Evolutionary conservation across 1,140 invertebrate species (phyloP).

Genomic region (Drosophila serrata): DNA sequence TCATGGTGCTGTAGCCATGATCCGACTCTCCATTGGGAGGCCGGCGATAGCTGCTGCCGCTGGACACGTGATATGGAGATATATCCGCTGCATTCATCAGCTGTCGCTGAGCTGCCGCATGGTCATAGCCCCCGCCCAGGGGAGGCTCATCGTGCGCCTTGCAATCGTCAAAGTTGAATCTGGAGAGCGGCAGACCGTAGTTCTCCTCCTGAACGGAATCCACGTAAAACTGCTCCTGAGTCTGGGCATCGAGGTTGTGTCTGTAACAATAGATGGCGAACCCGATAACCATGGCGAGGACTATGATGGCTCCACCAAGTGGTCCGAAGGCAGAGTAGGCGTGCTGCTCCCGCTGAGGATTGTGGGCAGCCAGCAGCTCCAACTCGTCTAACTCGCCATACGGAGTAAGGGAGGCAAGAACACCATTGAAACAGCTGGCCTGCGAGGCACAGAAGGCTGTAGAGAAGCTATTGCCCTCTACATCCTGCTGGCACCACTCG

Average conservation of each 20-base stretch:
- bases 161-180: conserved; percentile 84
- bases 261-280: conserved; percentile 89
- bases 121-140: conserved; percentile 73
- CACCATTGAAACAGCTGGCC: conserved; percentile 93
- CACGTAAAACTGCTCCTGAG: conserved; percentile 86
- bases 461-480: conserved; percentile 90
- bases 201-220: conserved; percentile 86
- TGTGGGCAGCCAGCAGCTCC: conserved; percentile 86
- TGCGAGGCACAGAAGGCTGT: conserved; percentile 93
- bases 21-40: conserved; percentile 95
- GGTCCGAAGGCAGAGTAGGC: conserved; percentile 88
- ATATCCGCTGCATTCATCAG: conserved; percentile 87
- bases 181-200: conserved; percentile 78
- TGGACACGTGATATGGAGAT: conserved; percentile 95
- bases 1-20: conserved; percentile 98
- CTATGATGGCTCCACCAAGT: conserved; percentile 88
- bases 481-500: conserved; percentile 95
- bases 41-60: conserved; percentile 88
- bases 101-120: conserved; percentile 75
- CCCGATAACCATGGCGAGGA: conserved; percentile 87
- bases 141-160: conserved; percentile 79
- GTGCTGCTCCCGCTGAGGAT: conserved; percentile 85
- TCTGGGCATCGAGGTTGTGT: conserved; percentile 87
- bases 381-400: conserved; percentile 90
- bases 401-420: conserved; percentile 91